These are phyloP conservation scores for Macropodus opercularis DNA, from an alignment of 2,797 vertebrate species.

Conservation along the genomic window DNA sequence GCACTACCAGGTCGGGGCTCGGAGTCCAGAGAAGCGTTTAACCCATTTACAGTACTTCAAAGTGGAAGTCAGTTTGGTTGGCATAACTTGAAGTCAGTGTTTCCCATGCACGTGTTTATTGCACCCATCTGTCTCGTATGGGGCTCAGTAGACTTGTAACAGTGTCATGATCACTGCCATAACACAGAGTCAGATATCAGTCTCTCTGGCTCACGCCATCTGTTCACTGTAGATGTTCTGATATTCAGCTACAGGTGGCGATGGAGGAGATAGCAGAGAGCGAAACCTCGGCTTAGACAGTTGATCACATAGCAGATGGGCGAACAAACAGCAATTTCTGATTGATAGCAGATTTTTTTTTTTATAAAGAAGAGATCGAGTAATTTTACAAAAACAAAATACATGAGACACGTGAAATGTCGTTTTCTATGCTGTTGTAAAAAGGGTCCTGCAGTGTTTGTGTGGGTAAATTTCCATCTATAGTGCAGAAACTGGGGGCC, in stretches of 20 bases:
- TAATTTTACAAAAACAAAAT: no score
- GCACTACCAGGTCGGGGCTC: constrained; percentile 93
- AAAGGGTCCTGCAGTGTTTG: not conserved
- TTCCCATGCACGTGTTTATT: constrained; percentile 1
- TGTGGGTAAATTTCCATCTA: not conserved
- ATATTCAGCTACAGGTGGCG: constrained; percentile 52
- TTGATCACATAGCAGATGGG: constrained; percentile 25
- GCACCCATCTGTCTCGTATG: not conserved
- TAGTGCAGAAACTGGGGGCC: not conserved
- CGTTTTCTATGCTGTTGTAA: no score
- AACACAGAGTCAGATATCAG: constrained; percentile 34
- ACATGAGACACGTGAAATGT: no score
- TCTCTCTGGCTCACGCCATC: constrained; percentile 36
- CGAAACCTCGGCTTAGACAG: constrained; percentile 34
- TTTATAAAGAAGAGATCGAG: no score
- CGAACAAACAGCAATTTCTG: constrained; percentile 30
- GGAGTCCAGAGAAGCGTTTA: constrained; percentile 18
- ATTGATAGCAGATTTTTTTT: constrained; percentile 45
- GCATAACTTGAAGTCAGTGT: not conserved
- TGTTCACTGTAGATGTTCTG: constrained; percentile 40
- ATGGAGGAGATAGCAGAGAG: constrained; percentile 41
- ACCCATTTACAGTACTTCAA: no score
- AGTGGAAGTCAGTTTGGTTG: not conserved
- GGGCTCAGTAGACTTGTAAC: constrained; percentile 7
- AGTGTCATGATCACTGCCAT: not conserved